Conservation (phyloP, 2,113 vertebrate species). For the Nothocercus nigrocapillus region DNA sequence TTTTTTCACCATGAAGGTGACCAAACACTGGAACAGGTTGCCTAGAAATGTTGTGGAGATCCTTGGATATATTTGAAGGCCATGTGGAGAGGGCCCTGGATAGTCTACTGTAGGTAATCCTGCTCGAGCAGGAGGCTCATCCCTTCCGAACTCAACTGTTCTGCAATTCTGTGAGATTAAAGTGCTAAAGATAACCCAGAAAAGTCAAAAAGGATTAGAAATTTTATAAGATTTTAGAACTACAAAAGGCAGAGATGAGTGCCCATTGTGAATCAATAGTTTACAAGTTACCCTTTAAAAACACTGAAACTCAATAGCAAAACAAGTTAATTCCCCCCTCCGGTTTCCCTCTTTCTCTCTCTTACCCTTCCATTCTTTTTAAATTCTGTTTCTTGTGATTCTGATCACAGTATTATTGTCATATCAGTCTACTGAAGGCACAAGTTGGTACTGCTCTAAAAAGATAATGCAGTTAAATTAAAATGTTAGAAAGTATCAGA, state of each 20-base stretch:
- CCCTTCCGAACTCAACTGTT: neutral
- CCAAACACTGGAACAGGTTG: no score
- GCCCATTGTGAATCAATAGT: neutral
- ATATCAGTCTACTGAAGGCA: neutral
- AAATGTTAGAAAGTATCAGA: neutral
- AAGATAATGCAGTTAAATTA: constrained; percentile 9
- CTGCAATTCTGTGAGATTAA: neutral
- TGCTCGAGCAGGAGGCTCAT: neutral
- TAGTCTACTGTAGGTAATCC: neutral
- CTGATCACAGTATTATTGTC: neutral
- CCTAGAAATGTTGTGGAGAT: no score
- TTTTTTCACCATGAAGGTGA: no score
- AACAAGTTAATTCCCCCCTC: neutral
- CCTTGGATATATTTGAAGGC: no score
- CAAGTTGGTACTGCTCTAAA: neutral
- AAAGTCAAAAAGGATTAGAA: neutral
- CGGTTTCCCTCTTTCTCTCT: neutral
- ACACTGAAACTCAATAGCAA: neutral
- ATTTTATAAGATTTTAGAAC: neutral
- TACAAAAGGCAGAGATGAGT: neutral
- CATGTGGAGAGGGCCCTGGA: neutral
- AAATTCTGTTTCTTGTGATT: neutral
- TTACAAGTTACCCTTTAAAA: neutral
- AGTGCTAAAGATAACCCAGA: neutral
- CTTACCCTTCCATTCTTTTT: neutral